phyloP scores from a whole-genome alignment of 1,140 invertebrate species.

The Heliconius himera region DNA sequence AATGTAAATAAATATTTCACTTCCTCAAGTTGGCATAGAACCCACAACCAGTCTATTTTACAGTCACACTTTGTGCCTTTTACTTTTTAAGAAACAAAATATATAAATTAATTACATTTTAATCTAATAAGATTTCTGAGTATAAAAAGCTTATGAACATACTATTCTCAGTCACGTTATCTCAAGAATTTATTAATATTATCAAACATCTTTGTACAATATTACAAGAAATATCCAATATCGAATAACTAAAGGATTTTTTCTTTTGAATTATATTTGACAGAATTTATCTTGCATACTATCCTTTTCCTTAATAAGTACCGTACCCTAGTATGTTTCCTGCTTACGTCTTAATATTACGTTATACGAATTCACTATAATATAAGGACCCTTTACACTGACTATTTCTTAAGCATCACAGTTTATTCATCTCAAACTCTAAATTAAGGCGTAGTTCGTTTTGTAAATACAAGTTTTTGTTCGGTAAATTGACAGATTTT shows the following conservation, averaged over 20 bases:
- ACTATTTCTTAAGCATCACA: constrained; percentile 2
- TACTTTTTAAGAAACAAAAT: too few relatives aligned
- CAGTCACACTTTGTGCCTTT: too few relatives aligned
- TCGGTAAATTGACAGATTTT: constrained; percentile 48
- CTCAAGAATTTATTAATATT: constrained; percentile 3
- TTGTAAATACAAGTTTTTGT: constrained; percentile 43
- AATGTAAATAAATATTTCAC: too few relatives aligned
- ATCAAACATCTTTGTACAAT: not conserved
- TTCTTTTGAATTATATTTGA: constrained; percentile 31
- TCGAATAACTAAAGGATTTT: constrained; percentile 8
- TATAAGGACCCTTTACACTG: constrained; percentile 21
- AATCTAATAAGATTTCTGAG: not conserved
- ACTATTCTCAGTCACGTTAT: not conserved
- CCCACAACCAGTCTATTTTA: too few relatives aligned
- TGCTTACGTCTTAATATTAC: constrained; percentile 44
- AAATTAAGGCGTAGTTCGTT: constrained; percentile 41
- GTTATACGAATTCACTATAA: constrained; percentile 40
- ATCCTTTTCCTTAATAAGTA: constrained; percentile 48
- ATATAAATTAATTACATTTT: not conserved
- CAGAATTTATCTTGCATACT: constrained; percentile 36
- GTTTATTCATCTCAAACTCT: constrained; percentile 24
- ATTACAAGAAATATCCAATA: not conserved
- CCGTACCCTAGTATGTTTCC: constrained; percentile 48
- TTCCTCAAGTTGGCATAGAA: too few relatives aligned
- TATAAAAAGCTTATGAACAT: not conserved